phyloP scores from a whole-genome alignment of 2,113 vertebrate species.

The Alaudala cheleensis region DNA sequence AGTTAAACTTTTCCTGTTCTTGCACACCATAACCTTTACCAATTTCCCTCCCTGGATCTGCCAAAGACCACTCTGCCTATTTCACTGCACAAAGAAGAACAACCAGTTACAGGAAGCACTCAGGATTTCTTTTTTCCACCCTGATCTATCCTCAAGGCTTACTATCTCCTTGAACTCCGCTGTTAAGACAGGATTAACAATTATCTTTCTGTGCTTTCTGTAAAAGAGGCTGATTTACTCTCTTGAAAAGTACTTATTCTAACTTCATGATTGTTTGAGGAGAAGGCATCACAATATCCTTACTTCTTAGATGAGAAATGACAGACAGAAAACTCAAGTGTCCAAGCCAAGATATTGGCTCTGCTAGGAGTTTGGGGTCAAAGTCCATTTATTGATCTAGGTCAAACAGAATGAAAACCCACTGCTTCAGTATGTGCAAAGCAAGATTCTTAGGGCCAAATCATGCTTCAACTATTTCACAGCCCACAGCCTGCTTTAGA shows the following conservation, averaged over 20 bases:
- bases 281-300: background rate
- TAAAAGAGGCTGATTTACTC: background rate
- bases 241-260: background rate
- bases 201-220: background rate
- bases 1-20: background rate
- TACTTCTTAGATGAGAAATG: background rate
- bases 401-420: background rate
- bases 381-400: background rate
- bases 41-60: background rate
- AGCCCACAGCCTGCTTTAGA: background rate
- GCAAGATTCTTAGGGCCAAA: background rate
- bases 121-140: background rate
- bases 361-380: background rate
- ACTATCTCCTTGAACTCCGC: background rate
- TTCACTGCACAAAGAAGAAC: background rate
- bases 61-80: background rate
- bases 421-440: background rate
- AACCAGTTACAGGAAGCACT: background rate
- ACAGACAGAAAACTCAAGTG: background rate
- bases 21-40: background rate
- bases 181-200: background rate
- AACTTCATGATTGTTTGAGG: background rate
- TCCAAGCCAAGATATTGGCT: background rate
- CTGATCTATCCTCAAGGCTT: background rate
- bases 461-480: background rate